A percentile compares a stretch with the other conserved stretches of the same genome.
phyloP scores from a whole-genome alignment of 2,113 vertebrate species.

The Toxotes jaculatrix region DNA sequence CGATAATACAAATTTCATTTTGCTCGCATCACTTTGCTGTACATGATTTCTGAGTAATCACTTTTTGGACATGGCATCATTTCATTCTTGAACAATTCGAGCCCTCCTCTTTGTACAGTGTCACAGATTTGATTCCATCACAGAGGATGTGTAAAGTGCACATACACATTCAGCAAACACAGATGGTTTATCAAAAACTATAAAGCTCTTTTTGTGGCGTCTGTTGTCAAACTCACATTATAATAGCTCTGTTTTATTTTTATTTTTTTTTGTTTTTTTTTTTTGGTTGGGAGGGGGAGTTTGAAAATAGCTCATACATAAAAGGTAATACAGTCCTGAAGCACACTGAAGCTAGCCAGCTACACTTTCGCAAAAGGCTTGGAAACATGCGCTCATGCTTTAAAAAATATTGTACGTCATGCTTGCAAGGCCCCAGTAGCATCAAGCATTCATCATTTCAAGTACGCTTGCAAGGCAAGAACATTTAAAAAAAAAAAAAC shows the following conservation, averaged over 20 bases:
- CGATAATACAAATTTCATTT: too few species aligned
- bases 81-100: too few species aligned
- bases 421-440: conserved; percentile 47
- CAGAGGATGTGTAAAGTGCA: conserved; percentile 30
- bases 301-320: conserved; percentile 6
- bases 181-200: conserved; percentile 36
- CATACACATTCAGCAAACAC: conserved; percentile 25
- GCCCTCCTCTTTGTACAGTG: conserved; percentile 1
- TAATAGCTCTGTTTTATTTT: not conserved
- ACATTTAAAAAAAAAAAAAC: not conserved
- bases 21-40: too few species aligned
- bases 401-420: conserved; percentile 8
- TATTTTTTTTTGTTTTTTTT: too few species aligned
- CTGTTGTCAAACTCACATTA: conserved; percentile 2
- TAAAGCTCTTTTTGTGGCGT: not conserved
- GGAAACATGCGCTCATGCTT: conserved; percentile 61
- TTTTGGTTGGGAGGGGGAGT: too few species aligned
- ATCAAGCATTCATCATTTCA: conserved; percentile 36
- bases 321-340: conserved; percentile 4
- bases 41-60: too few species aligned
- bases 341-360: conserved; percentile 11
- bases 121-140: conserved; percentile 14
- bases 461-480: conserved; percentile 1
- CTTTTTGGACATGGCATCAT: too few species aligned
- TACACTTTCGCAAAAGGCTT: conserved; percentile 10